Evolutionary conservation across 2,888 invertebrate species (phyloP).

Genomic region (Spilarctia lutea): DNA sequence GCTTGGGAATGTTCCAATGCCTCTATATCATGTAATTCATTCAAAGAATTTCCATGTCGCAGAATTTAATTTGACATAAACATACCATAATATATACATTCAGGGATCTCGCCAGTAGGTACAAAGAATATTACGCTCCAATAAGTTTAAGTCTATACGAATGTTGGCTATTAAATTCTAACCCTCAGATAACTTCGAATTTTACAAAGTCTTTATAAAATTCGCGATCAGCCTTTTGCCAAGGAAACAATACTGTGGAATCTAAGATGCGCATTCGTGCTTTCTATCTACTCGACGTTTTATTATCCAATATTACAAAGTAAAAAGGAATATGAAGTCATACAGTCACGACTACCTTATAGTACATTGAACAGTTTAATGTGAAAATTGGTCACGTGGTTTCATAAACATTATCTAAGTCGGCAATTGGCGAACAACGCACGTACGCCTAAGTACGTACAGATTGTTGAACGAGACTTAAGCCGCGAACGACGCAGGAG

Average conservation of each 20-base stretch:
- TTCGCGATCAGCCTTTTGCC: not conserved
- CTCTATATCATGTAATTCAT: slow-evolving; percentile 7
- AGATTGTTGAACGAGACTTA: slow-evolving; percentile 56
- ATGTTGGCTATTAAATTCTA: not conserved
- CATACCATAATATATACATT: not conserved
- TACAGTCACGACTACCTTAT: not conserved
- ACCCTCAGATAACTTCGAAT: not conserved
- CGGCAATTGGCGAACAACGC: slow-evolving; percentile 54
- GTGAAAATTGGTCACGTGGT: not conserved
- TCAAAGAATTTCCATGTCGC: slow-evolving; percentile 1
- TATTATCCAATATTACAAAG: not conserved
- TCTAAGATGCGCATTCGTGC: not conserved
- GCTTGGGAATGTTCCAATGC: slow-evolving; percentile 39
- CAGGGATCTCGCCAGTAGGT: not conserved
- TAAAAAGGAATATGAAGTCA: not conserved
- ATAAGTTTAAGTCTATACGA: not conserved
- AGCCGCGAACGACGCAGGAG: slow-evolving; percentile 55
- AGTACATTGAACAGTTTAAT: not conserved
- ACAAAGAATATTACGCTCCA: not conserved
- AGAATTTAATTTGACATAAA: slow-evolving; percentile 8
- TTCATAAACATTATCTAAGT: slow-evolving; percentile 35
- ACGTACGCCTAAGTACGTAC: slow-evolving; percentile 54
- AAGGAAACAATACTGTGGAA: not conserved
- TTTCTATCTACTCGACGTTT: not conserved
- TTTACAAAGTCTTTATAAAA: not conserved